These are phyloP conservation scores for Drosophila subquinaria DNA, from an alignment of 2,888 invertebrate genomes.

Conservation along the genomic window DNA sequence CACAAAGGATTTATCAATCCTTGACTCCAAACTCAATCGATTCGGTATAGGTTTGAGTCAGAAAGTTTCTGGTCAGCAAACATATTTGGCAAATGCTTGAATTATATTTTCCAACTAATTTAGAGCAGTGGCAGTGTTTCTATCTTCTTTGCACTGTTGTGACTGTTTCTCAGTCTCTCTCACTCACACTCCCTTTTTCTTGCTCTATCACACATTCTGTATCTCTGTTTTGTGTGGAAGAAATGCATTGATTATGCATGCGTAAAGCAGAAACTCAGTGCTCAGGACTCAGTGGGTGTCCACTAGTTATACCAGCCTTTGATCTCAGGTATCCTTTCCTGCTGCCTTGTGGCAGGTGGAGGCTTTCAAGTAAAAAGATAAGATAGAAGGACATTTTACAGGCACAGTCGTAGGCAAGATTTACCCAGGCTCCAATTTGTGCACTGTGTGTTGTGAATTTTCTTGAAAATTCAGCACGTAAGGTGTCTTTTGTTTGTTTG, in stretches of 20 bases:
- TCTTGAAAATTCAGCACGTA: slow-evolving; percentile 73
- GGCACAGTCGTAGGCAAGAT: slow-evolving; percentile 57
- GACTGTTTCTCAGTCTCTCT: slow-evolving; percentile 6
- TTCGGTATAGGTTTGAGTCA: slow-evolving; percentile 4
- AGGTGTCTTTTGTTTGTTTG: slow-evolving; percentile 47
- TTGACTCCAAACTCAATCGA: slow-evolving; percentile 8
- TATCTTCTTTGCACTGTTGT: slow-evolving; percentile 18
- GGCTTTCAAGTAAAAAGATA: slow-evolving; percentile 77
- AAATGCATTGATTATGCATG: slow-evolving; percentile 81
- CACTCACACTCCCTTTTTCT: slow-evolving; percentile 4
- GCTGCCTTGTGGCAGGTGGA: slow-evolving; percentile 36
- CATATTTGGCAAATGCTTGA: slow-evolving; percentile 52
- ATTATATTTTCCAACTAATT: slow-evolving; percentile 76
- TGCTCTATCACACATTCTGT: slow-evolving; percentile 1
- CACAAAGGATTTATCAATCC: background rate
- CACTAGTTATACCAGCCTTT: slow-evolving; percentile 40
- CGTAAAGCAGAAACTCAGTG: slow-evolving; percentile 69
- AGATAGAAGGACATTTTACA: slow-evolving; percentile 69
- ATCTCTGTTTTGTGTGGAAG: slow-evolving; percentile 38
- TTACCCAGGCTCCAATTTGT: slow-evolving; percentile 57
- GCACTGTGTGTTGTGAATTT: slow-evolving; percentile 52
- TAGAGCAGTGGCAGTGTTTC: slow-evolving; percentile 33
- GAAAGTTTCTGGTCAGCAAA: slow-evolving; percentile 26
- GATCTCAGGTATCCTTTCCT: slow-evolving; percentile 55
- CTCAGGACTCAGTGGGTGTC: slow-evolving; percentile 44